Evolutionary conservation across 2,888 invertebrate species (phyloP).

Genomic region (Spisula solida): DNA sequence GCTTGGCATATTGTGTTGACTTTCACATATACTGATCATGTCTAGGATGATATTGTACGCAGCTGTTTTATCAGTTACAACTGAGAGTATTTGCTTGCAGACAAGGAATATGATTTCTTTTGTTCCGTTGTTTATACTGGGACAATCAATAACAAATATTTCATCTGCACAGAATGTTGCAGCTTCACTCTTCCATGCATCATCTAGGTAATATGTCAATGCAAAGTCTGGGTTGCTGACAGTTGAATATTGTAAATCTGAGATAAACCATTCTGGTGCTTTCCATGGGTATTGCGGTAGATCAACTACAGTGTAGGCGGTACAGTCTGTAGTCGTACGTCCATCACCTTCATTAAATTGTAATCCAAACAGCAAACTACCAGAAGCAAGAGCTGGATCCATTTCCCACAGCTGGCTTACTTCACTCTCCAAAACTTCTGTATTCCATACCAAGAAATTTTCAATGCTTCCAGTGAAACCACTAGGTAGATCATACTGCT

Average conservation of each 20-base stretch:
- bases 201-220: slow-evolving; percentile 63
- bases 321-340: slow-evolving; percentile 55
- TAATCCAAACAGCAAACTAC: slow-evolving; percentile 66
- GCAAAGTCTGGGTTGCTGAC: slow-evolving; percentile 51
- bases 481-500: slow-evolving; percentile 50
- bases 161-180: slow-evolving; percentile 57
- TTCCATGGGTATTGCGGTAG: slow-evolving; percentile 77
- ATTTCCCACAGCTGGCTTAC: slow-evolving; percentile 74
- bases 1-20: slow-evolving; percentile 43
- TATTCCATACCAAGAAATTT: slow-evolving; percentile 77
- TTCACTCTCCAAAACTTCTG: slow-evolving; percentile 71
- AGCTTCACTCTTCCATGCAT: slow-evolving; percentile 49
- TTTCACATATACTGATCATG: slow-evolving; percentile 65
- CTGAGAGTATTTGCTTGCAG: slow-evolving; percentile 51
- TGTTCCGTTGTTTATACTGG: slow-evolving; percentile 47
- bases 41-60: slow-evolving; percentile 69
- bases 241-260: slow-evolving; percentile 70
- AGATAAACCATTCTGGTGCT: slow-evolving; percentile 76
- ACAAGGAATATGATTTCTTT: slow-evolving; percentile 54
- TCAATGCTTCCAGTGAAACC: slow-evolving; percentile 75
- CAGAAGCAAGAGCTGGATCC: slow-evolving; percentile 69
- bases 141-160: slow-evolving; percentile 36
- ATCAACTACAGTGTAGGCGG: slow-evolving; percentile 44
- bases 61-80: slow-evolving; percentile 36
- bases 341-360: slow-evolving; percentile 79